Evolutionary conservation across 2,797 vertebrate genomes (phyloP).

Genomic region (Poeciliopsis infans): DNA sequence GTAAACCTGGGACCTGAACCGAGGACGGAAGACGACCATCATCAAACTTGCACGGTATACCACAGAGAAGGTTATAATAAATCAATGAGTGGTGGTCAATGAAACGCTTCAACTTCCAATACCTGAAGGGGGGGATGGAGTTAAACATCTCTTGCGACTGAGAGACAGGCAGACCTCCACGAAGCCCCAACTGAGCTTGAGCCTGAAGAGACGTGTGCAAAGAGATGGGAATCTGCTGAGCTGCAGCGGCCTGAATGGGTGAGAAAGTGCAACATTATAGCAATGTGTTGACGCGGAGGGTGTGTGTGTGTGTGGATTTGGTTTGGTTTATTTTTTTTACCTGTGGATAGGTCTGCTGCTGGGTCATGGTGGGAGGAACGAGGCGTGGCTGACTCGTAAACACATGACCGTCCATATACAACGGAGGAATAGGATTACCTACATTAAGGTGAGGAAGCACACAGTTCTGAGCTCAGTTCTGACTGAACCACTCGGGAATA

Average conservation of each 20-base stretch:
- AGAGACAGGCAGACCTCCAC: slow-evolving; percentile 94
- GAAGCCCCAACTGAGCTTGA: slow-evolving; percentile 93
- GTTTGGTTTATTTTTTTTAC: slow-evolving; percentile 59
- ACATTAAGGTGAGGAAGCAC: slow-evolving; percentile 18
- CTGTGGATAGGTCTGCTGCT: slow-evolving; percentile 98
- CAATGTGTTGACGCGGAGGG: background rate
- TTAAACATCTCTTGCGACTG: slow-evolving; percentile 99
- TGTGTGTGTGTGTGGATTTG: too few species aligned
- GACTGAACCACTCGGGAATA: background rate
- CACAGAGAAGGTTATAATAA: background rate
- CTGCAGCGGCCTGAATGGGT: slow-evolving; percentile 86
- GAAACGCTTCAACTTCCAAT: background rate
- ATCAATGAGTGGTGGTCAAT: background rate
- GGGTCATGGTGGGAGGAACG: slow-evolving; percentile 92
- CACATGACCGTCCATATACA: slow-evolving; percentile 96
- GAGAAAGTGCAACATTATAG: slow-evolving; percentile 19
- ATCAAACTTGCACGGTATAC: background rate
- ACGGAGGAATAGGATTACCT: slow-evolving; percentile 95
- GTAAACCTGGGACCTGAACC: slow-evolving; percentile 94
- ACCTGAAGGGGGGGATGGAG: slow-evolving; percentile 97
- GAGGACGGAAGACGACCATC: background rate
- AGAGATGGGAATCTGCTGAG: slow-evolving; percentile 98
- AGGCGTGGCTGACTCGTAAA: slow-evolving; percentile 96
- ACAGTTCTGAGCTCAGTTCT: slow-evolving; percentile 5
- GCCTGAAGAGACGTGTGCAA: slow-evolving; percentile 97